Percentiles rank a stretch among this genome's conserved stretches.
Evolutionary conservation across 2,113 vertebrate species (phyloP).

Genomic region (Prinia subflava): DNA sequence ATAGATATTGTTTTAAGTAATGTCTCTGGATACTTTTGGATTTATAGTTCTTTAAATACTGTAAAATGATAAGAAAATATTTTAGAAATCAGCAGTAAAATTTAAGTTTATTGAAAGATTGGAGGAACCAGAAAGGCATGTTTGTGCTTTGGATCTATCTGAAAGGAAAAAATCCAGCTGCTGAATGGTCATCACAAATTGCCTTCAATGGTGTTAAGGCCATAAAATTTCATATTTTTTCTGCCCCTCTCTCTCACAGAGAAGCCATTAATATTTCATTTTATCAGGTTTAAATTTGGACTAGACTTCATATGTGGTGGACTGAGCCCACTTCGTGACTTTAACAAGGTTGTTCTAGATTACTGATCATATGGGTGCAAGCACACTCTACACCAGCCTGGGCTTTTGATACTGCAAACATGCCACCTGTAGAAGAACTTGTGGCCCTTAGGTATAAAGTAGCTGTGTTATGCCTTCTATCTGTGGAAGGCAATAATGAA

Average conservation of each 20-base stretch:
- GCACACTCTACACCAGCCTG: not conserved
- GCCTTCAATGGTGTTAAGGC: not conserved
- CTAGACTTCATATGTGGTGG: not conserved
- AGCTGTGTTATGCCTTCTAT: not conserved
- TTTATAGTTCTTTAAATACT: not conserved
- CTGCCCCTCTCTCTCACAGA: not conserved
- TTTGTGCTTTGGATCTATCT: not conserved
- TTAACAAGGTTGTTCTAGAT: not conserved
- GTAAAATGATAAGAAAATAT: not conserved
- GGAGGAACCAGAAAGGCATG: not conserved
- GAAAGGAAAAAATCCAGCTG: not conserved
- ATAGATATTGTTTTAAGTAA: not conserved
- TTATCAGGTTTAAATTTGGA: not conserved
- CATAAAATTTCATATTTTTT: not conserved
- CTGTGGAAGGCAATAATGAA: not conserved
- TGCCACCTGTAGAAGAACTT: not conserved
- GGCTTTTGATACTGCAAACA: not conserved
- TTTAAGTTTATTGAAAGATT: not conserved
- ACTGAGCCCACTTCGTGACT: not conserved
- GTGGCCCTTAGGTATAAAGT: not conserved
- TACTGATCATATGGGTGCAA: accelerated
- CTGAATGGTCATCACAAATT: not conserved
- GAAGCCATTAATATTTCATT: not conserved
- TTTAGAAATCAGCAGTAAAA: not conserved
- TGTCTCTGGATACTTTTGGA: not conserved